Percentiles rank a stretch among this genome's conserved stretches.
These are phyloP conservation scores for Anseranas semipalmata DNA, from an alignment of 2,113 vertebrate species.

Conservation along the genomic window DNA sequence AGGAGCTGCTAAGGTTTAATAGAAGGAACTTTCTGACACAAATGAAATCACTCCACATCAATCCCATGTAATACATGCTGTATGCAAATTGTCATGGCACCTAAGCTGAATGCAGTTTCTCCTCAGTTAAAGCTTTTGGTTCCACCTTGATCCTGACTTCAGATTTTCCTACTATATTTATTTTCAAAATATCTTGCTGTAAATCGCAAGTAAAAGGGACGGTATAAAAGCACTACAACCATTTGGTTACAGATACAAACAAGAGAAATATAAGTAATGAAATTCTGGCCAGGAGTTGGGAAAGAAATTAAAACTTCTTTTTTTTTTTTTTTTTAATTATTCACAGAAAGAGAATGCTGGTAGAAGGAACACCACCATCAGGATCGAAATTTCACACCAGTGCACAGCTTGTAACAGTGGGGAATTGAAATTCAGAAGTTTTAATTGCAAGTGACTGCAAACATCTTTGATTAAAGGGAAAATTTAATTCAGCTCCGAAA, in stretches of 20 bases:
- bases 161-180: background rate
- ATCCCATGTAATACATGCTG: background rate
- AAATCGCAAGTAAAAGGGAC: background rate
- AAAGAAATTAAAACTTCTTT: no score
- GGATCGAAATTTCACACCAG: background rate
- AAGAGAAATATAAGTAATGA: background rate
- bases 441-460: background rate
- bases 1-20: background rate
- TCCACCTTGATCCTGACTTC: background rate
- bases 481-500: slow-evolving; percentile 1
- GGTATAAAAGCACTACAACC: background rate
- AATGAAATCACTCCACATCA: background rate
- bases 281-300: background rate
- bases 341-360: background rate
- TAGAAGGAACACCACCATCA: background rate
- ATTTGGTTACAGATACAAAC: background rate
- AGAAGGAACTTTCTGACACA: background rate
- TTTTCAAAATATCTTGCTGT: background rate
- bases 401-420: background rate
- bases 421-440: background rate
- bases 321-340: background rate
- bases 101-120: background rate
- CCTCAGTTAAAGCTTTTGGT: background rate
- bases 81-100: background rate
- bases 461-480: background rate